Evolutionary conservation across 2,113 vertebrate genomes (phyloP).

Genomic region (Thomomys bottae): DNA sequence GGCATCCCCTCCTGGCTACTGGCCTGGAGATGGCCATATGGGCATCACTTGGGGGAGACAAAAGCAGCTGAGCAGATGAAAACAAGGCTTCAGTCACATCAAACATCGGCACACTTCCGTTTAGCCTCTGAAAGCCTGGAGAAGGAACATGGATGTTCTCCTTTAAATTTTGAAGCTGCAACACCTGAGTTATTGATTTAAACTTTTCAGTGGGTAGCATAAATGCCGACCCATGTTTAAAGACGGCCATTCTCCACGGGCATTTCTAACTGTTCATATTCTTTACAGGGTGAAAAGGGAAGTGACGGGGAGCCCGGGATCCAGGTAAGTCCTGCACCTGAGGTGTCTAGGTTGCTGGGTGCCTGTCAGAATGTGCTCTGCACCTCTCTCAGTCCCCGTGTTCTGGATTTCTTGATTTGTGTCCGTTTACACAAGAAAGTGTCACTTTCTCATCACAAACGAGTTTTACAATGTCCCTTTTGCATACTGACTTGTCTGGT

Average conservation of each 20-base stretch:
- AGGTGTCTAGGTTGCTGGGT: accelerated
- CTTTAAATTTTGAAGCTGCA: neutral
- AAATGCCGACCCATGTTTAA: neutral
- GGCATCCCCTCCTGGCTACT: accelerated
- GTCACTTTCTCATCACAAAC: neutral
- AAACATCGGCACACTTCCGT: neutral
- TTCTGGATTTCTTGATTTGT: neutral
- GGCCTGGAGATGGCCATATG: no score
- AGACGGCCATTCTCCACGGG: neutral
- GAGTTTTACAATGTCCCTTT: neutral
- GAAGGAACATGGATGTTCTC: neutral
- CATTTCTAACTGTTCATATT: conserved; percentile 23
- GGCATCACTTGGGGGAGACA: accelerated
- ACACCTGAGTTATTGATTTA: no score
- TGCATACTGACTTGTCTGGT: neutral
- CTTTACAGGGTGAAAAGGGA: conserved; percentile 84
- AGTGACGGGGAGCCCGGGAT: conserved; percentile 87
- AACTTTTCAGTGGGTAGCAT: no score
- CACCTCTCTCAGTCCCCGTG: no score
- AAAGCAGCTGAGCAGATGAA: neutral
- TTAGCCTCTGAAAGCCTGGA: neutral
- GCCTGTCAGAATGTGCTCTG: accelerated
- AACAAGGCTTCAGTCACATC: accelerated
- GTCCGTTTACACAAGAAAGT: neutral
- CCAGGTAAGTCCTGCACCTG: conserved; percentile 83